Evolutionary conservation across 2,888 invertebrate genomes (phyloP), one percentile per base, ranked within the genome.

Genomic region (Tetragnatha montana): DNA sequence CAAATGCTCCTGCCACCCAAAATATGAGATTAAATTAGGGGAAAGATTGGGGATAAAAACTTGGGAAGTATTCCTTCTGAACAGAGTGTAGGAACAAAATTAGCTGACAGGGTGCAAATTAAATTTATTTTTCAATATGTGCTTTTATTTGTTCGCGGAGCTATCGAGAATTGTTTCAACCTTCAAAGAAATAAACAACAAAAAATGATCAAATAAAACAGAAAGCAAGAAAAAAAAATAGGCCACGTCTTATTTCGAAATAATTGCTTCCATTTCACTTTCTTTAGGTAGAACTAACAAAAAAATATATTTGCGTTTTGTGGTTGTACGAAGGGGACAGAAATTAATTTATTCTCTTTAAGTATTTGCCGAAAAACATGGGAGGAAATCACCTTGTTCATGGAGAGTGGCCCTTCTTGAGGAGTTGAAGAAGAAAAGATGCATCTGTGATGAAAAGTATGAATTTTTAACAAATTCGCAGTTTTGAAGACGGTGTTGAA

Each of bases 51-150:
- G 35, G 76, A 85, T 89, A 89, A 89, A 89, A 89, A 89, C 85
- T 69, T 75, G 12, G 68, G 81, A 81, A 89, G 85, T 85, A 84
- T 86, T 85, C 78, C 85, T 50, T 81, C 47, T 79, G 80, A 81
- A 81, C 81, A 76, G 70, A 75, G 73, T 74, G 22, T 85, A 49
- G 51, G 81, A 89, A 85, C 81, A 89, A 89, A 89, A 89, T 89
- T 89, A 89, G 89, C 81, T 70, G 85, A 69, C 85, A 88, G 74
- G 71, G 85, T 73, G 81, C 76, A 89, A 89, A 89, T 89, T 89
- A 89, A 89, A 89, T 89, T 85, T 85, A 85, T 89, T 89, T 89
- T 89, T 89, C 89, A 89, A 89, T 89, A 89, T 81, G 80, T 81
- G 84, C 85, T 89, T 89, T 85, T 85, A 85, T 89, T 89, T 85